Conservation (phyloP, 2,888 invertebrate species). For the Oeneis ivallda region DNA sequence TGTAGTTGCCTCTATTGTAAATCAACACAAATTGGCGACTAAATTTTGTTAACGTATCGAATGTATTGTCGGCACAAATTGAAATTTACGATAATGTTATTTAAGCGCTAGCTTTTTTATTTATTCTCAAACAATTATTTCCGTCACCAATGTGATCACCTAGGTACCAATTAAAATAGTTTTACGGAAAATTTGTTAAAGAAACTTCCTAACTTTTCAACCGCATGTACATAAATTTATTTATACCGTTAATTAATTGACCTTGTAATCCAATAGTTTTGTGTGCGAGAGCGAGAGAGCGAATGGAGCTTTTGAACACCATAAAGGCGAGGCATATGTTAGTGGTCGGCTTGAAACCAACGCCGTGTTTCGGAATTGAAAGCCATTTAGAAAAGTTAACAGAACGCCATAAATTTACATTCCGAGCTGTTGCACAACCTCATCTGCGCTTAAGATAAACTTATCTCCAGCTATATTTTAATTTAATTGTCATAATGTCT, state of each 20-base stretch:
- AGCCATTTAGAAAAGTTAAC: conserved; percentile 65
- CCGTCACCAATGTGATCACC: background rate
- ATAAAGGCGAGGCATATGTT: conserved; percentile 38
- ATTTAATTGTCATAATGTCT: conserved; percentile 39
- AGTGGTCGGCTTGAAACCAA: conserved; percentile 45
- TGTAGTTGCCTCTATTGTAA: conserved; percentile 44
- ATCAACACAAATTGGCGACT: conserved; percentile 46
- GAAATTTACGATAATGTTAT: conserved; percentile 10
- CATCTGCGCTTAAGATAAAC: conserved; percentile 58
- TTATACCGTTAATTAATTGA: conserved; percentile 44
- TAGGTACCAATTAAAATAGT: too few species aligned
- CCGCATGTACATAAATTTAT: conserved; percentile 35
- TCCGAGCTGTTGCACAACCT: conserved; percentile 62
- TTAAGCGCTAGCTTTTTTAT: background rate
- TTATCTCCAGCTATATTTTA: conserved; percentile 40
- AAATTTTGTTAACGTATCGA: conserved; percentile 42
- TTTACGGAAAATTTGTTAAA: conserved; percentile 31
- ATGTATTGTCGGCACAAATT: conserved; percentile 28
- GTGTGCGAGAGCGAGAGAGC: conserved; percentile 32
- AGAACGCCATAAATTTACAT: conserved; percentile 70
- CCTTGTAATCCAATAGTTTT: conserved; percentile 37
- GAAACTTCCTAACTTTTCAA: conserved; percentile 39
- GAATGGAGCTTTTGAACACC: conserved; percentile 31
- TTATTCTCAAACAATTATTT: background rate
- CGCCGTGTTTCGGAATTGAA: conserved; percentile 62